Base-by-base conservation (phyloP, 2,113 vertebrate genomes). In the Meriones unguiculatus region DNA sequence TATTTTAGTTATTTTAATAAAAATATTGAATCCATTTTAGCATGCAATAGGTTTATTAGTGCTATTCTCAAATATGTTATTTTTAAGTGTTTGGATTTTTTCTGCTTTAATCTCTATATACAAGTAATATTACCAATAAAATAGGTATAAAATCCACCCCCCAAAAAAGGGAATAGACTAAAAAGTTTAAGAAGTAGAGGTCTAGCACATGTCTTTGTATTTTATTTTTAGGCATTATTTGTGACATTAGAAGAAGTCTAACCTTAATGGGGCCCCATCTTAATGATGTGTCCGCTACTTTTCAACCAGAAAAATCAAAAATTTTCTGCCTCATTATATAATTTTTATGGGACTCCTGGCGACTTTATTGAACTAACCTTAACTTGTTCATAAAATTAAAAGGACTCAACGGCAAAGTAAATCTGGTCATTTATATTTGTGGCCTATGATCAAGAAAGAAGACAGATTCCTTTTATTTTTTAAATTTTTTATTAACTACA, bases 371-470 rank as follows among this genome's bases (percentile, higher is more conserved):
- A 77, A 7, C 14, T 92, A 92, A 57, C 12, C n/a, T 90, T 38
- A 96, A 35, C n/a, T 76, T 32, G 87, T 90, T 4, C 1, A 28
- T 85, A 76, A 90, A 90, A 1, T 17, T 6, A 38, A 69, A 95
- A 87, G 88, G 50, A 88, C 13, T 90, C 41, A 75, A 35, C 30
- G 90, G 41, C 20, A 94, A 41, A 89, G 81, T 20, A 96, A 90
- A 96, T 80, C 24, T 76, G 9, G 65, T 62, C 72, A 10, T 88
- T 67, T 77, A 75, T 41, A 90, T 92, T 87, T 87, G 54, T 38
- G 93, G 35, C 46, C 64, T 75, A 82, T 32, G 12, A 90, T 25
- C 35, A 73, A 57, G 86, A 86, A 96, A 76, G 35, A 57, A 15
- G 14, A 57, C 2, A 11, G 6, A 65, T 90, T 65, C 13, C 22